Conservation (phyloP, 1,140 invertebrate species). For the Zaprionus vittiger region DNA sequence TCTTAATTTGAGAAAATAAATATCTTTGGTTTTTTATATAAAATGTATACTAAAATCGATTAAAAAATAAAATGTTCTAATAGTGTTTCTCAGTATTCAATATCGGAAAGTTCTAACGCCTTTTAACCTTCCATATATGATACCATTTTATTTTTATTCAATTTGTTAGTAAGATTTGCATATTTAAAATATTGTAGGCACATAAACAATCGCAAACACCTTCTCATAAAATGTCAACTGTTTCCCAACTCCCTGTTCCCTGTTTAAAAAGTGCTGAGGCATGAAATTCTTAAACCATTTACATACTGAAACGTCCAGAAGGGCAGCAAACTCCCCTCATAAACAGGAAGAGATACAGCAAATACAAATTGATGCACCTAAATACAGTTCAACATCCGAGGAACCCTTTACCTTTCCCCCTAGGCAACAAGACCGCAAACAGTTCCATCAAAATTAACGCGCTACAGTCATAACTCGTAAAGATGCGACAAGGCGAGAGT, state of each 20-base stretch:
- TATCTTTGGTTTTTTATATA: too few relatives aligned
- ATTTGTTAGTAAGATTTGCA: too few relatives aligned
- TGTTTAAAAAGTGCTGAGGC: conserved; percentile 1
- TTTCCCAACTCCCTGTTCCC: too few relatives aligned
- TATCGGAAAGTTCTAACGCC: too few relatives aligned
- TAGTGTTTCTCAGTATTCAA: too few relatives aligned
- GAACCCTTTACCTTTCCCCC: background rate
- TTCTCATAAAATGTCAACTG: background rate
- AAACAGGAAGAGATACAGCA: background rate
- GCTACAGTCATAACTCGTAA: conserved; percentile 34
- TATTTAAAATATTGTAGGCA: too few relatives aligned
- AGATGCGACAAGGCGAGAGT: conserved; percentile 35
- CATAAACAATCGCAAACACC: background rate
- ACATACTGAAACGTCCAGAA: background rate
- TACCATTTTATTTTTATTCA: too few relatives aligned
- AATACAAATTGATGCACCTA: conserved; percentile 32
- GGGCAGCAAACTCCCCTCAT: background rate
- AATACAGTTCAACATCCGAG: background rate
- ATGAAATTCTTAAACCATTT: background rate
- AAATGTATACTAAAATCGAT: too few relatives aligned
- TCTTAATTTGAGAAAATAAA: too few relatives aligned
- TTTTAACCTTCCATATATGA: too few relatives aligned
- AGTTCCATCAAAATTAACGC: conserved; percentile 35
- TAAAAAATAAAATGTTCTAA: too few relatives aligned
- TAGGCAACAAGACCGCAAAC: conserved; percentile 1